Evolutionary conservation across 2,888 invertebrate genomes (phyloP).

Genomic region (Lysandra coridon): DNA sequence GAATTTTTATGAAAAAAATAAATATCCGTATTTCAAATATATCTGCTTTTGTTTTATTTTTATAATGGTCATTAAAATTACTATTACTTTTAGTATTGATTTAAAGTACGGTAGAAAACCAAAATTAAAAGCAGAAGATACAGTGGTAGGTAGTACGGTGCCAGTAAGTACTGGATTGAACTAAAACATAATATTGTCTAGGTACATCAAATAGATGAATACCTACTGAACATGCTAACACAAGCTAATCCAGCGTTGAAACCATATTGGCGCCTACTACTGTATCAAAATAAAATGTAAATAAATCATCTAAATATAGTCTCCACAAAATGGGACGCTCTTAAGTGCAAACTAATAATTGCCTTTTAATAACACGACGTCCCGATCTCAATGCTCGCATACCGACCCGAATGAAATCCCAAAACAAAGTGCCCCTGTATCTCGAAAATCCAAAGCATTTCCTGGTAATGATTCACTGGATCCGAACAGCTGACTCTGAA

Average conservation of each 20-base stretch:
- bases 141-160: too few species aligned
- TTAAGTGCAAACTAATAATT: not conserved
- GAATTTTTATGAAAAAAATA: slow-evolving; percentile 82
- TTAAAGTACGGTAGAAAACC: not conserved
- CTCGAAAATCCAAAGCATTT: slow-evolving; percentile 28
- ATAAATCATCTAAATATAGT: not conserved
- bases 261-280: too few species aligned
- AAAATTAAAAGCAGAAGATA: not conserved
- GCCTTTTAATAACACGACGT: not conserved
- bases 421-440: not conserved
- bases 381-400: not conserved
- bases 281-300: not conserved
- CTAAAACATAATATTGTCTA: too few species aligned
- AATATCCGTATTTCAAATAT: slow-evolving; percentile 82
- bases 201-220: too few species aligned
- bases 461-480: slow-evolving; percentile 28
- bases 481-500: slow-evolving; percentile 51
- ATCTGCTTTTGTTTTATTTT: slow-evolving; percentile 62
- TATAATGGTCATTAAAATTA: not conserved
- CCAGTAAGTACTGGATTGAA: too few species aligned
- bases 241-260: too few species aligned
- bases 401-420: not conserved
- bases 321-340: not conserved
- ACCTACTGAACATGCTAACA: too few species aligned
- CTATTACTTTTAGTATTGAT: not conserved